Base-by-base conservation (phyloP, 2,888 invertebrate species). In the Mythimna ferrago region DNA sequence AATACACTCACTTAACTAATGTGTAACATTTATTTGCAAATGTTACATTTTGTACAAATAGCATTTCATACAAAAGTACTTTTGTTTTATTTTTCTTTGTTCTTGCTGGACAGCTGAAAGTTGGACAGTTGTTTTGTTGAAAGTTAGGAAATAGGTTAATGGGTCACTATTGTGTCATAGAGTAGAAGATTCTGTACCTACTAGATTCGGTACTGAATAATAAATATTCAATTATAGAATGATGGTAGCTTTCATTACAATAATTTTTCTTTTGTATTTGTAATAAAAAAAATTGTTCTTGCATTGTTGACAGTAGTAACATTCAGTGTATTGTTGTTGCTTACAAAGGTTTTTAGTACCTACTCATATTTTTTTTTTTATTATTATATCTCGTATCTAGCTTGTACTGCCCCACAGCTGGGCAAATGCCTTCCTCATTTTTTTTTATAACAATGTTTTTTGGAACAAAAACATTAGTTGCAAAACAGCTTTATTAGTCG, bases 111-210 rank as follows among this genome's bases (percentile, higher is more conserved):
- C 51, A 51, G 35, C n/a, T n/a, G n/a, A n/a, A n/a, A n/a, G n/a
- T n/a, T n/a, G n/a, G n/a, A n/a, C n/a, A n/a, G n/a, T n/a, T 64
- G 66, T 54, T 68, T 66, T 53, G 68, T 76, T 69, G n/a, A 14
- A 78, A 53, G 57, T 82, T 79, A 56, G 48, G 56, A 73, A 79
- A 73, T 83, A 66, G 83, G 80, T 80, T 61, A 73, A 54, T 73
- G 44, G 83, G 83, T 63, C 51, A 62, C 57, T 57, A 66, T 57
- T 60, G 60, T 66, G 32, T 64, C 69, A 21, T 35, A 68, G 61
- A 65, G 61, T 26, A 38, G 21, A 44, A 48, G 53, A 63, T 32
- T 58, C 21, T 21, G 21, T 61, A 61, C 7, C 41, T 57, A 19
- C 32, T 32, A 32, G 32, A 32, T 32, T 63, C 44, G 44, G 16